Evolutionary conservation across 1,140 invertebrate species (phyloP), one percentile per base, ranked within the genome.

Genomic region (Drosophila murphyi): DNA sequence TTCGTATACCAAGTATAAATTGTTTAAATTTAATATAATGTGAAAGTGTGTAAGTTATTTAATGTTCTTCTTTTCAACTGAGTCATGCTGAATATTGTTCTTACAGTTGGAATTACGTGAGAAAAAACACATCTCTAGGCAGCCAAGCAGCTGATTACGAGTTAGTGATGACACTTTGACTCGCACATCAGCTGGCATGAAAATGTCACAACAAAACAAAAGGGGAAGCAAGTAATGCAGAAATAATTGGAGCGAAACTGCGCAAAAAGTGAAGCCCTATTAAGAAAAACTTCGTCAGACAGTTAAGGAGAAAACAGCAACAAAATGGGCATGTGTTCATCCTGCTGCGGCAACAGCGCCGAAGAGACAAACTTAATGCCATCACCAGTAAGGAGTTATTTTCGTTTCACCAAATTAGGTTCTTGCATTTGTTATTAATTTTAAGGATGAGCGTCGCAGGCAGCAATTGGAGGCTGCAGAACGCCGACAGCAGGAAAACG

Each of bases 381-480:
- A 3, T 77, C 90, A 2, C 77, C 82, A 34, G 91, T 92, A 54
- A 55, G 73, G 56, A 59, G 7, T 41, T 20, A 20, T 37, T 56
- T 1, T 37, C 4, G 34, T 5, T 20, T 10, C 20, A 20, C 20
- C 20, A 20, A 37, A 62, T 5, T 10, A n/a, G 4, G 54, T 31
- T 52, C 41, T 3, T 37, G 8, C 34, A 8, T 52, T 12, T 52
- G 6, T n/a, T 2, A 20, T n/a, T 2, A 20, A 20, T 29, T 72
- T 69, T 0, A 34, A 92, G 91, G 91, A 92, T 65, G 88, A 90
- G 37, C 87, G 91, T 6, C 71, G 91, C 5, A 74, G 62, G 35
- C 89, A 91, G 56, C 89, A 91, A 57, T 47, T 90, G n/a, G 91
- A 92, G 20, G 91, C 91, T 5, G 91, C 91, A 4, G 91, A 92